Evolutionary conservation across 1,140 invertebrate species (phyloP), one percentile per base, ranked within the genome.

Genomic region (Drosophila ohnishii): DNA sequence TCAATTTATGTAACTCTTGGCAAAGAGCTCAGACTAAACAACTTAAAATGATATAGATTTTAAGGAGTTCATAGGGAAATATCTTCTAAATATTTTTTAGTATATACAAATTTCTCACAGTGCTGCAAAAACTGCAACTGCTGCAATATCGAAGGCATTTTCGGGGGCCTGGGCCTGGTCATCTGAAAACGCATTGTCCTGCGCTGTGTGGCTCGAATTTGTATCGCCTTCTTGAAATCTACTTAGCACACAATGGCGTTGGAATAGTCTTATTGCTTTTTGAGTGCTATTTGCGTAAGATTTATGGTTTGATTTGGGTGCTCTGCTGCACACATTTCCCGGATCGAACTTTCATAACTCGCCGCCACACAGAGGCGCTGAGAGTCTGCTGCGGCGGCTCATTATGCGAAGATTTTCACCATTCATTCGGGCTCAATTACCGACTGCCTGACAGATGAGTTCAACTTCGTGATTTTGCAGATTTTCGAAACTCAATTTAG

Each of bases 181-280:
- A 53, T 42, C 37, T 30, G 34, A 59, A 45, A 63, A 53, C 70
- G 66, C 78, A 78, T 86, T 81, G 82, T 78, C 61, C 55, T 44
- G 25, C 51, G 50, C 71, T 55, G 47, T 50, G 22, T 63, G 50
- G n/a, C 58, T 65, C 32, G 64, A 90, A 90, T 90, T 90, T 90
- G 87, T 90, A 90, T 90, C 86, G 87, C 82, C 80, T 86, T 90
- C 73, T 90, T 57, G 77, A 90, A 90, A 90, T 90, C 87, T 90
- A 90, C 81, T 90, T 90, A 90, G 87, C 87, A 90, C 87, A 90
- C 87, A 90, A 90, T 90, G 86, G 86, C 80, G 72, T 75, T 79
- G 86, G 80, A 89, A 83, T 85, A 75, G 86, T 74, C 77, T 90
- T 90, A 90, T 89, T 89, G 86, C 76, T 90, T 89, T 89, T 90